Evolutionary conservation across 2,113 vertebrate genomes (phyloP).

Genomic region (Pelmatolapia mariae): DNA sequence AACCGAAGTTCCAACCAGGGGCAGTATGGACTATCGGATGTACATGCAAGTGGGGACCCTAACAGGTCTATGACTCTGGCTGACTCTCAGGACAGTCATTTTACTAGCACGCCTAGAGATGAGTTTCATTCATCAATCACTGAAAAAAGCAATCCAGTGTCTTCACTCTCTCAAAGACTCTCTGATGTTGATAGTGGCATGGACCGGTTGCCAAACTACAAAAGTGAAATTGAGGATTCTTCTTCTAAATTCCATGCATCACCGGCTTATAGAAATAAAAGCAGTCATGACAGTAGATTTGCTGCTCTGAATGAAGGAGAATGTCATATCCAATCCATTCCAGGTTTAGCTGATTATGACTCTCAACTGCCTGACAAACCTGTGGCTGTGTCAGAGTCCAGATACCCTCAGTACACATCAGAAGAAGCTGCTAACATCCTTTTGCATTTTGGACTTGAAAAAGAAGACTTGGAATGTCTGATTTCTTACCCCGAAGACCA

Average conservation of each 20-base stretch:
- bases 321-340: not conserved
- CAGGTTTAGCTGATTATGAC: slow-evolving; percentile 13
- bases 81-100: slow-evolving; percentile 36
- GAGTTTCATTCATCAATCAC: not conserved
- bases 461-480: slow-evolving; percentile 88
- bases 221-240: not conserved
- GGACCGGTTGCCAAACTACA: slow-evolving; percentile 36
- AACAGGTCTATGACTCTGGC: slow-evolving; percentile 9
- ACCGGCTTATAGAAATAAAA: slow-evolving; percentile 6
- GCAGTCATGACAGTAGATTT: not conserved
- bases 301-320: not conserved
- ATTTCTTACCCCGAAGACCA: slow-evolving; percentile 89
- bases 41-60: slow-evolving; percentile 67
- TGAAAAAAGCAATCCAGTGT: not conserved
- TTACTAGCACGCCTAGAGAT: slow-evolving; percentile 64
- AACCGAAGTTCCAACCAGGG: slow-evolving; percentile 59
- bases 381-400: slow-evolving; percentile 1
- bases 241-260: slow-evolving; percentile 5
- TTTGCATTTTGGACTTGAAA: slow-evolving; percentile 85
- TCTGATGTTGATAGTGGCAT: not conserved
- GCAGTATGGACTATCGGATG: slow-evolving; percentile 33
- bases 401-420: slow-evolving; percentile 74
- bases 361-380: not conserved
- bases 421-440: slow-evolving; percentile 88
- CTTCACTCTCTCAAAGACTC: not conserved